Percentiles rank a stretch among this genome's conserved stretches.
Evolutionary conservation across 1,140 invertebrate genomes (phyloP).

Genomic region (Zaprionus nigranus): DNA sequence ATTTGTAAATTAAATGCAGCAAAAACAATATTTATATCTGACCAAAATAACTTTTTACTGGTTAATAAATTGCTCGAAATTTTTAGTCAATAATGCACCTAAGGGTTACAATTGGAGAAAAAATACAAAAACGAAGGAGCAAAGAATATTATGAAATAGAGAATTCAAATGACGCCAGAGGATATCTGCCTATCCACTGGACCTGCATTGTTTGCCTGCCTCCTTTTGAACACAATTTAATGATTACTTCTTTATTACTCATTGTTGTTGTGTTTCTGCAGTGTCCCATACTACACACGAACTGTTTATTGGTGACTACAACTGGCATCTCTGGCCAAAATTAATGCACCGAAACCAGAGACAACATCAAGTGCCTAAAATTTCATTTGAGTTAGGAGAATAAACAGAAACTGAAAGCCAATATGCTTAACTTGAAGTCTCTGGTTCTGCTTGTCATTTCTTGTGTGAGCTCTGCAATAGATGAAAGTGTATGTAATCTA

Average conservation of each 20-base stretch:
- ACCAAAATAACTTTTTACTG: too few relatives aligned
- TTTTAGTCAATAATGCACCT: too few relatives aligned
- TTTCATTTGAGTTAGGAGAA: slow-evolving; percentile 13
- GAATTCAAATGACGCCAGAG: too few relatives aligned
- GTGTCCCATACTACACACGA: background rate
- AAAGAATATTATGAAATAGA: too few relatives aligned
- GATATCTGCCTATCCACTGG: too few relatives aligned
- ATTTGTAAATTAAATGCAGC: background rate
- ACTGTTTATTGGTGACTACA: background rate
- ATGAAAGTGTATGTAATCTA: slow-evolving; percentile 28
- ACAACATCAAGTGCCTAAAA: slow-evolving; percentile 13
- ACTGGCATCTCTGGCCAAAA: slow-evolving; percentile 19
- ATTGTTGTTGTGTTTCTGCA: background rate
- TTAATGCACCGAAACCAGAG: slow-evolving; percentile 13
- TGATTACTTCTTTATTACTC: background rate
- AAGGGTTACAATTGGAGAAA: too few relatives aligned
- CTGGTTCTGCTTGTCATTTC: slow-evolving; percentile 11
- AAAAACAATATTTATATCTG: background rate
- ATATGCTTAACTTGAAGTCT: slow-evolving; percentile 48
- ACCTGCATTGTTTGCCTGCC: too few relatives aligned
- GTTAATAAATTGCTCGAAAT: too few relatives aligned
- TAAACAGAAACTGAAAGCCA: slow-evolving; percentile 49
- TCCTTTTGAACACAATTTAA: background rate
- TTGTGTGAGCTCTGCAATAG: background rate
- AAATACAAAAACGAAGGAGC: too few relatives aligned